Conservation (phyloP, 2,113 vertebrate genomes). For the Tupaia chinensis region DNA sequence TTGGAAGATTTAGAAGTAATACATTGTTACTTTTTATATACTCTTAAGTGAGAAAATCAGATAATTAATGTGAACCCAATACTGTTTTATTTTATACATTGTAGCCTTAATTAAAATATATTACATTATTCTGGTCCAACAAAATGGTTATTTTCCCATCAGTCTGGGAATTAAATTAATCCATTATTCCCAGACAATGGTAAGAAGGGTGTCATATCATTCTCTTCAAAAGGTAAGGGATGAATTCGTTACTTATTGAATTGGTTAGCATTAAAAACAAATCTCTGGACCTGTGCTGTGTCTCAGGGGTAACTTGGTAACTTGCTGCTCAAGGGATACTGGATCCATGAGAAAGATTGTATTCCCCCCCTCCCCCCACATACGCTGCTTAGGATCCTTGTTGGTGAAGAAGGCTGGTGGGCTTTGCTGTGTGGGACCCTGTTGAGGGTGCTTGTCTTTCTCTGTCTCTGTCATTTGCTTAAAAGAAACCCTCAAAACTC, state of each 20-base stretch:
- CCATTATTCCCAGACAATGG: background rate
- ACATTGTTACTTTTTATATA: background rate
- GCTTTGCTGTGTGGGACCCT: too few species aligned
- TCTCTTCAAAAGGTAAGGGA: background rate
- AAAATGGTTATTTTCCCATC: background rate
- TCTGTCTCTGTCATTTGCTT: too few species aligned
- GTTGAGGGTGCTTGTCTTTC: too few species aligned
- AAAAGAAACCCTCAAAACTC: background rate
- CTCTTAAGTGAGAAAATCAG: slow-evolving; percentile 46
- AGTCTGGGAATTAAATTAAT: slow-evolving; percentile 11
- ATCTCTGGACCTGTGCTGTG: too few species aligned
- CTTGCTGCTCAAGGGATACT: too few species aligned
- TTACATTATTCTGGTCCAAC: slow-evolving; percentile 10
- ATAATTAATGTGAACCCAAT: background rate
- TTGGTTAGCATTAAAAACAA: too few species aligned
- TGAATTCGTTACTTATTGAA: slow-evolving; percentile 1
- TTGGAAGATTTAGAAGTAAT: slow-evolving; percentile 25
- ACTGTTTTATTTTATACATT: background rate
- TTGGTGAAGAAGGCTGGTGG: too few species aligned
- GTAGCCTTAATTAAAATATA: slow-evolving; percentile 25
- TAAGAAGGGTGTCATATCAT: background rate
- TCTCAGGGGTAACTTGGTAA: too few species aligned
- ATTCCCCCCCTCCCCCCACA: too few species aligned
- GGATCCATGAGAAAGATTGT: too few species aligned
- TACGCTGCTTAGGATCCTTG: too few species aligned